Evolutionary conservation across 2,888 invertebrate genomes (phyloP), one percentile per base, ranked within the genome.

Genomic region (Nomada lathburiana): DNA sequence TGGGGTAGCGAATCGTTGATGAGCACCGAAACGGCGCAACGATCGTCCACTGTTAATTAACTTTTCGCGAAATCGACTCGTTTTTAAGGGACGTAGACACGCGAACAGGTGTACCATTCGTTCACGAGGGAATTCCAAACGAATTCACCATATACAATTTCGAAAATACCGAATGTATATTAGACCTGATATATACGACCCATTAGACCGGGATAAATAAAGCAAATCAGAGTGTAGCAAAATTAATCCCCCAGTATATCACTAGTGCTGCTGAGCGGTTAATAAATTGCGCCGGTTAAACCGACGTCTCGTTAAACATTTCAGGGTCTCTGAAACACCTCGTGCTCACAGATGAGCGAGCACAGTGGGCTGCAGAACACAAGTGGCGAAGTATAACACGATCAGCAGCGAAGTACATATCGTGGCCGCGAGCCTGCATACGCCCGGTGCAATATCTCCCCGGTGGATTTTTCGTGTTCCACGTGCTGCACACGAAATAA

Each of bases 1-100:
- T 55, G 81, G 83, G 86, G 86, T 86, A 90, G 88, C 90, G 90
- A 91, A 92, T 91, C 88, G 89, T 82, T 91, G 90, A 92, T 91
- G 90, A 89, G 88, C 71, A 72, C 76, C 74, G 68, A 74, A 82
- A 81, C 68, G 47, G 63, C 68, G 47, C 80, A 16, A 50, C 72
- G 73, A 79, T 76, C 69, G 73, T 73, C 69, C 60, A 67, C 67
- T 88, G 86, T 88, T 87, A 88, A 88, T 88, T 88, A 85, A 52
- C 65, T 76, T 87, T 85, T 82, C 83, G 80, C 73, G 77, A 87
- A 83, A 80, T 81, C 87, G 67, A 76, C 71, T 73, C 72, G 68
- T 60, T 60, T 20, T 53, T 71, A 68, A 74, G 72, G 20, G 29
- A 76, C 57, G 57, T 20, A 65, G 79, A 79, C 86, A 86, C 86